Evolutionary conservation across 2,888 invertebrate genomes (phyloP), one percentile per base, ranked within the genome.

Genomic region (Limulus polyphemus): DNA sequence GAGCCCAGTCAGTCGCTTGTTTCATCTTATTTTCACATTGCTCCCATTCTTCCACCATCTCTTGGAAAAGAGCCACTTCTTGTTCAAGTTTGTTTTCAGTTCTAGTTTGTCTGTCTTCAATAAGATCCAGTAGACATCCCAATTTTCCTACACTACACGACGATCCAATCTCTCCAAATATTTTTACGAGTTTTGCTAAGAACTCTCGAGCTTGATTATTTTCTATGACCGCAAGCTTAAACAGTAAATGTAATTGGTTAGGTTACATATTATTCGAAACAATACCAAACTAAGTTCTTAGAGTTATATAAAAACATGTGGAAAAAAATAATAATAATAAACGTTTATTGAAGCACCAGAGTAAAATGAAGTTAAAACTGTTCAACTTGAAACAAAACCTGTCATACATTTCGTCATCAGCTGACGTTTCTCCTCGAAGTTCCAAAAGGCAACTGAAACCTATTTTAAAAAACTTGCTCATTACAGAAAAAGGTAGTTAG

Each of bases 1-100:
- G 92, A 70, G 93, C 83, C 92, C 93, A 95, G 69, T 82, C 81
- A 65, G 84, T 85, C 55, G 89, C 88, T 71, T 94, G 93, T 76
- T 89, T 88, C 76, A 94, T 83, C 77, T 95, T 94, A 76, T 84
- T 87, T 77, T 94, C 93, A 78, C 92, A 94, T 77, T 94, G 89
- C 75, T 93, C 92, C 90, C 94, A 94, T 79, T 94, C 93, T 75
- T 93, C 92, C 57, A 88, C 86, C 59, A 91, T 85, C 79, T 94
- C 94, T 81, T 90, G 89, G 64, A 94, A 81, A 70, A 91, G 79
- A 56, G 89, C 87, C 79, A 92, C 90, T 80, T 90, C 86, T 81
- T 90, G 89, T 71, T 89, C 82, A 72, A 90, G 84, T 77, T 83
- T 83, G 74, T 85, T 86, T 79, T 92, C 92, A 61, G 89, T 88